Evolutionary conservation across 2,888 invertebrate species (phyloP).

Genomic region (Merodon equestris): DNA sequence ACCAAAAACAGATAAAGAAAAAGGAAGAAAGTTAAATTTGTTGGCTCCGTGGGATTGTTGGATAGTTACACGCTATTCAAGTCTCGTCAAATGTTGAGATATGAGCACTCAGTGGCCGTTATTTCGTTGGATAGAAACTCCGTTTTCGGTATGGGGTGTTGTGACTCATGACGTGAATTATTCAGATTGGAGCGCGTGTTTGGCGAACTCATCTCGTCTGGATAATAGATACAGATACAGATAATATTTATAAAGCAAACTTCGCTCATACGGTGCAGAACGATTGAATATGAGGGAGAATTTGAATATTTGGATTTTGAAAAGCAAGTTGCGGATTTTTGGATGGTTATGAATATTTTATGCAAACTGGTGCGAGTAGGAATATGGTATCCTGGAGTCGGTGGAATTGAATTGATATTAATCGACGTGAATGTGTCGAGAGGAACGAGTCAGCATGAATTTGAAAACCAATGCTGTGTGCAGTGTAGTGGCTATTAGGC

Average conservation of each 20-base stretch:
- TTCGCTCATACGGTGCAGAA: too few relatives aligned
- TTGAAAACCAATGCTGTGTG: not conserved
- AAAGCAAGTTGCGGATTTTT: too few relatives aligned
- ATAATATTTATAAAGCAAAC: too few relatives aligned
- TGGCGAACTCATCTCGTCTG: not conserved
- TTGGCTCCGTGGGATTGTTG: constrained; percentile 53
- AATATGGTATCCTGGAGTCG: too few relatives aligned
- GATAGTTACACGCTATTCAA: constrained; percentile 54
- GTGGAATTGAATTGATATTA: too few relatives aligned
- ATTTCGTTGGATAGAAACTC: constrained; percentile 27
- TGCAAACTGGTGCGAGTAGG: too few relatives aligned
- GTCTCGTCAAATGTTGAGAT: constrained; percentile 63
- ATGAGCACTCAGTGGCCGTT: constrained; percentile 44
- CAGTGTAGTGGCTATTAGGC: too few relatives aligned
- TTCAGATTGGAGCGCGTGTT: not conserved
- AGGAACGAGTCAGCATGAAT: too few relatives aligned
- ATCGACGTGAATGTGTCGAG: too few relatives aligned
- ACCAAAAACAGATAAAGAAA: constrained; percentile 38
- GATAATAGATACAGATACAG: not conserved
- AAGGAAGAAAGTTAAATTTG: constrained; percentile 51
- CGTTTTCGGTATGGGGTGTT: constrained; percentile 19
- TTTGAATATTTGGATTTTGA: too few relatives aligned
- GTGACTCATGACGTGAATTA: constrained; percentile 59
- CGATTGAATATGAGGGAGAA: too few relatives aligned
- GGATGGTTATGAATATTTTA: too few relatives aligned